phyloP scores from a whole-genome alignment of 2,113 vertebrate species.

The Struthio camelus region DNA sequence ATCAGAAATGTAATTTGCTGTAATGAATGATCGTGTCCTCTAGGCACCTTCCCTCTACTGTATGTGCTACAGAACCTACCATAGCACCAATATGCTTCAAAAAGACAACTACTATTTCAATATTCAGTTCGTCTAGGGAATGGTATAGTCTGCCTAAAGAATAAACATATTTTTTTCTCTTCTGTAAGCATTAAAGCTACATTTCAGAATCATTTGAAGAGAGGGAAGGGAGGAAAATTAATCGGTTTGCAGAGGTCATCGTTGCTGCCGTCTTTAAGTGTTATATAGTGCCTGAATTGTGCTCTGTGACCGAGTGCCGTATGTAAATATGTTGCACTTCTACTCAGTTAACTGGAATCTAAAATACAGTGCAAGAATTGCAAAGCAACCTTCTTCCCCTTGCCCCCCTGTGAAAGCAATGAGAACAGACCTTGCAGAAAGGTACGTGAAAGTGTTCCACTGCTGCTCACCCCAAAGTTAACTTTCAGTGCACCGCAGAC shows the following conservation, averaged over 20 bases:
- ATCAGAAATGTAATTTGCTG: not conserved
- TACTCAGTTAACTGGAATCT: not conserved
- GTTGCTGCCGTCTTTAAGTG: not conserved
- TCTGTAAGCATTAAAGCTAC: not conserved
- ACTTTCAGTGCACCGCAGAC: not conserved
- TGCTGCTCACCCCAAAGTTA: not conserved
- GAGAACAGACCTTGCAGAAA: not conserved
- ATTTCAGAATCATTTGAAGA: not conserved
- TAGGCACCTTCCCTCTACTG: not conserved
- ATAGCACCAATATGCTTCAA: not conserved
- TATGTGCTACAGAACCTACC: accelerated
- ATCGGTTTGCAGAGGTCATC: not conserved
- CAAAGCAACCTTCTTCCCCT: not conserved
- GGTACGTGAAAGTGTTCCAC: not conserved
- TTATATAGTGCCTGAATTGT: not conserved
- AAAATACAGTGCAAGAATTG: not conserved
- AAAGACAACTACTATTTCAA: not conserved
- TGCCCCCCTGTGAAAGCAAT: not conserved
- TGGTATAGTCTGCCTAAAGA: not conserved
- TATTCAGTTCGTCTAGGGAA: not conserved
- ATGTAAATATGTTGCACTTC: not conserved
- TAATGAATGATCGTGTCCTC: not conserved
- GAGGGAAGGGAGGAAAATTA: not conserved
- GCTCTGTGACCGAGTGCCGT: not conserved
- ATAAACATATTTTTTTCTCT: not conserved